phyloP scores from a whole-genome alignment of 2,888 invertebrate species.

The Sminthurinus aureus region DNA sequence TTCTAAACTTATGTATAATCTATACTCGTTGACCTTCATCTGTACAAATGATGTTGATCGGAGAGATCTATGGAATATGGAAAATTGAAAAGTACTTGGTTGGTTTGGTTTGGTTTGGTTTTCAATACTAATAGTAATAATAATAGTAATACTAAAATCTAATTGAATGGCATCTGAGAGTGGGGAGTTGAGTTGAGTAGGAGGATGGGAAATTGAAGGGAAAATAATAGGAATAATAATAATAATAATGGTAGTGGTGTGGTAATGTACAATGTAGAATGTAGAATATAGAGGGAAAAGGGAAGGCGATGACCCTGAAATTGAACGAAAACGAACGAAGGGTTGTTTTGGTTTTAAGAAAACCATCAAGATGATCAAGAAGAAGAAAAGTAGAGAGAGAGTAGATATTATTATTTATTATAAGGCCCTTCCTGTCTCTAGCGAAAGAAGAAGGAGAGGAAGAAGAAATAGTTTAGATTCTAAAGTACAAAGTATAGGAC shows the following conservation, averaged over 20 bases:
- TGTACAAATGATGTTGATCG: too few species aligned
- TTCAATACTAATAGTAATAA: background rate
- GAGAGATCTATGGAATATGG: background rate
- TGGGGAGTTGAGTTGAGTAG: too few species aligned
- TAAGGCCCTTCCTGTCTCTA: slow-evolving; percentile 11
- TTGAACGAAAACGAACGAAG: slow-evolving; percentile 9
- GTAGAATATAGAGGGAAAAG: slow-evolving; percentile 10
- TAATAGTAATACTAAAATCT: background rate
- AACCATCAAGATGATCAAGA: background rate
- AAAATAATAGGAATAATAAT: slow-evolving; percentile 13
- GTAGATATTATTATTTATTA: slow-evolving; percentile 9
- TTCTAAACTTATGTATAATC: too few species aligned
- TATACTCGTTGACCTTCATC: too few species aligned
- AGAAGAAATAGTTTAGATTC: too few species aligned
- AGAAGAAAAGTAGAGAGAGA: background rate
- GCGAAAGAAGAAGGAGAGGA: too few species aligned
- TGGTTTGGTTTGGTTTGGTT: too few species aligned
- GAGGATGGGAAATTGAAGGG: background rate
- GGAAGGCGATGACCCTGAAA: slow-evolving; percentile 18
- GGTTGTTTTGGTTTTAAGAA: slow-evolving; percentile 20
- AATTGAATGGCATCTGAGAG: slow-evolving; percentile 9
- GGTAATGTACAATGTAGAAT: background rate
- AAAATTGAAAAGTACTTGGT: background rate
- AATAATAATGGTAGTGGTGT: background rate
- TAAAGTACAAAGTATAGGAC: background rate